phyloP scores from a whole-genome alignment of 2,113 vertebrate genomes.

The Heterochromis multidens region DNA sequence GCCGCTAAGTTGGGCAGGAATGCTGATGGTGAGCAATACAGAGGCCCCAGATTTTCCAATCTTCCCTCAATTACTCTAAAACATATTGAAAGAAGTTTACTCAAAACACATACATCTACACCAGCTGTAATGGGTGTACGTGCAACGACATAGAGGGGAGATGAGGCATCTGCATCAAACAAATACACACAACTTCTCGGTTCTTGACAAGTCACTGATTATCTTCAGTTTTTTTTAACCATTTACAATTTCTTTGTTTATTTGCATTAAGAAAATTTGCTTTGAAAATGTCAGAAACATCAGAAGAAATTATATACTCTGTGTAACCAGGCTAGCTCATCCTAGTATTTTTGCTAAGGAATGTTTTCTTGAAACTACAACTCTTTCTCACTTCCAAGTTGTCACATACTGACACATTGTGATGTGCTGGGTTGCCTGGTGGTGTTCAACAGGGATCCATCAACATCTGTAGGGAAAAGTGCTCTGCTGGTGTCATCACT shows the following conservation, averaged over 20 bases:
- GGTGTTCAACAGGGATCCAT: background rate
- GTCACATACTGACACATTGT: background rate
- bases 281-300: background rate
- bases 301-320: background rate
- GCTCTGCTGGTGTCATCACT: background rate
- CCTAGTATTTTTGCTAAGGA: background rate
- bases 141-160: background rate
- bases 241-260: background rate
- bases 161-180: background rate
- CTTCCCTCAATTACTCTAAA: slow-evolving; percentile 9
- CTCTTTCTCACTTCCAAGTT: background rate
- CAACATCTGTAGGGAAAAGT: background rate
- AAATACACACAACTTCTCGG: background rate
- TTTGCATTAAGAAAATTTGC: background rate
- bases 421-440: background rate
- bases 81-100: background rate
- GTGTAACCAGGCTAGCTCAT: background rate
- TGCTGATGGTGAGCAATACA: slow-evolving; percentile 59
- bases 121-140: background rate
- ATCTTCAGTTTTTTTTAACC: background rate
- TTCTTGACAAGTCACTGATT: background rate
- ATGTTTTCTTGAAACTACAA: background rate
- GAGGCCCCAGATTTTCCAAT: background rate
- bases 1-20: slow-evolving; percentile 52
- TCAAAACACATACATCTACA: background rate